A percentile compares a stretch with the other conserved stretches of the same genome.
Conservation (phyloP, 35 echinoderm and acorn worm species). For the Strongylocentrotus purpuratus region DNA sequence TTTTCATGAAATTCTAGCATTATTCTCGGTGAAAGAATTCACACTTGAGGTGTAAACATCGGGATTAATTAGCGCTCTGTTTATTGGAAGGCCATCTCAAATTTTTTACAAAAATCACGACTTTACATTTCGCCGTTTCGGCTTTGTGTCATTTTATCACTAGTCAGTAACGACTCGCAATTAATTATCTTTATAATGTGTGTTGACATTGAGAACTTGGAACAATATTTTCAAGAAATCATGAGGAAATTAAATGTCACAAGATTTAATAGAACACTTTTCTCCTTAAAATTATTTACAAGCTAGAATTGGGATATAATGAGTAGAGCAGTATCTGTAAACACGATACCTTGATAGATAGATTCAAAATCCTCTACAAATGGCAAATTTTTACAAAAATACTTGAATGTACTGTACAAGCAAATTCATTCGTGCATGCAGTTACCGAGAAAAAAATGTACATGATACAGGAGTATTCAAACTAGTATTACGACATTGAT, state of each 20-base stretch:
- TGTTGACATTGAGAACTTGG: not conserved
- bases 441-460: no score
- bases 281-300: not conserved
- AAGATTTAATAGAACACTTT: not conserved
- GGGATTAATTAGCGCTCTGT: not conserved
- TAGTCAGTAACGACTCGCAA: not conserved
- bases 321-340: not conserved
- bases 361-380: not conserved
- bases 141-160: not conserved
- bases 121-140: not conserved
- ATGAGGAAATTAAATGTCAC: not conserved
- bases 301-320: not conserved
- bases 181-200: not conserved
- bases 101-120: not conserved
- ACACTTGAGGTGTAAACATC: not conserved
- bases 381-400: not conserved
- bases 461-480: no score
- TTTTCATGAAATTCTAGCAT: not conserved
- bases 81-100: conserved; percentile 2
- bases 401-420: not conserved
- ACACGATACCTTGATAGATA: not conserved
- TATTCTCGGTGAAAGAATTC: not conserved
- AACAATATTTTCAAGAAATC: not conserved
- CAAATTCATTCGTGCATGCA: not conserved
- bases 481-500: no score